Evolutionary conservation across 2,888 invertebrate genomes (phyloP), one percentile per base, ranked within the genome.

Genomic region (Noctua comes): DNA sequence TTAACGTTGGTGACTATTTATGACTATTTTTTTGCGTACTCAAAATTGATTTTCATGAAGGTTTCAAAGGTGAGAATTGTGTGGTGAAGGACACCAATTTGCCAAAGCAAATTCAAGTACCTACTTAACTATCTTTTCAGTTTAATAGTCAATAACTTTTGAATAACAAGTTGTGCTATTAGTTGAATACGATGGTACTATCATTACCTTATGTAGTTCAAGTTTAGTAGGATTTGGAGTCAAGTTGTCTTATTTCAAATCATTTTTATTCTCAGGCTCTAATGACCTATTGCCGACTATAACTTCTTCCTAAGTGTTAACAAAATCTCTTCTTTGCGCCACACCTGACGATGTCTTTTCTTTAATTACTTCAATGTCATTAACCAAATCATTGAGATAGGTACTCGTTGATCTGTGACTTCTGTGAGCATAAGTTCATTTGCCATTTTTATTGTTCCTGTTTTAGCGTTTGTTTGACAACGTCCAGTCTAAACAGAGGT

Each of bases 401-500:
- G n/a, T 21, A 24, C 10, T 48, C 24, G 8, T 7, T 57, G 2
- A 31, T 0, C 21, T 10, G 62, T 31, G 62, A 31, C 18, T 62
- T 54, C 43, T 79, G 24, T 27, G 21, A 79, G 24, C 40, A 59
- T 48, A 57, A 48, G 40, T 21, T 21, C 21, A 64, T 36, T 64
- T 31, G 36, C 11, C 21, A 36, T 64, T 18, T 5, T 11, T 21
- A 31, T 21, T 36, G 64, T 36, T 8, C n/a, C n/a, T 16, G 43
- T 46, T 74, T 74, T 31, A 48, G 27, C 16, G 6, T 62, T 59
- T 62, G 48, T 74, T 62, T 76, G 62, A 62, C 62, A 51, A 40
- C 40, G 48, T 66, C 24, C 18, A 76, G 21, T 57, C 36, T 76
- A 59, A 77, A 76, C 46, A 77, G 6, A 48, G 36, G 21, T 36